Evolutionary conservation across 1,140 invertebrate genomes (phyloP).

Genomic region (Solenopsis fugax): DNA sequence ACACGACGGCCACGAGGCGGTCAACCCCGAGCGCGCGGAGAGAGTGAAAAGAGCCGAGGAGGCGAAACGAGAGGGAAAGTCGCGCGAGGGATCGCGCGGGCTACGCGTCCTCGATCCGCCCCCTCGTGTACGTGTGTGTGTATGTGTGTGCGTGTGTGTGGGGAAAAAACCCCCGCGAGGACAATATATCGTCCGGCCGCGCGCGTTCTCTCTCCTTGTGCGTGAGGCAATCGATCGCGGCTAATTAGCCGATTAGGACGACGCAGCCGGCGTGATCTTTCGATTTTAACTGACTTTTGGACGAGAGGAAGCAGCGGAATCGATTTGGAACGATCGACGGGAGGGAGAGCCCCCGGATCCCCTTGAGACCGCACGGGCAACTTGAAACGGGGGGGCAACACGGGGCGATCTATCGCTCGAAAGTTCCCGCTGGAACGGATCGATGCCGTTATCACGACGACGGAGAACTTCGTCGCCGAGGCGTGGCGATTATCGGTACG

Average conservation of each 20-base stretch:
- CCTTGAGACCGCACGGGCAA: too few species aligned
- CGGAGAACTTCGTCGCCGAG: constrained; percentile 27
- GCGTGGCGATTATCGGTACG: constrained; percentile 39
- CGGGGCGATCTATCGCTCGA: neutral
- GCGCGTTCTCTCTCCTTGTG: neutral
- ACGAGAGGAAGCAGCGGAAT: too few species aligned
- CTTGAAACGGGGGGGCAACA: too few species aligned
- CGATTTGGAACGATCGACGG: too few species aligned
- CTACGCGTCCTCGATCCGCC: too few species aligned
- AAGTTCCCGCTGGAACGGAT: constrained; percentile 13
- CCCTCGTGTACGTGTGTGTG: too few species aligned
- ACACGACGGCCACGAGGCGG: neutral
- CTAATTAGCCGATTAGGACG: constrained; percentile 24
- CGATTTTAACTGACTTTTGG: too few species aligned
- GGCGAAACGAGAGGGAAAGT: constrained; percentile 57
- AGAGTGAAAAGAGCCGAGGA: constrained; percentile 27
- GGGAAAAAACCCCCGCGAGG: too few species aligned
- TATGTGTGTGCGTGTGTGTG: too few species aligned
- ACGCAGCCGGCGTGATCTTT: neutral
- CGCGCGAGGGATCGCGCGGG: neutral
- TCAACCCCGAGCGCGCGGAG: constrained; percentile 8
- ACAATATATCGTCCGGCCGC: neutral
- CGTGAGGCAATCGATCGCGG: constrained; percentile 25
- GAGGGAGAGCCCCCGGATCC: too few species aligned
- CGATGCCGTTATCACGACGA: constrained; percentile 25